phyloP scores from a whole-genome alignment of 92 coral and sea anemone genomes.

The Porites cylindrica region DNA sequence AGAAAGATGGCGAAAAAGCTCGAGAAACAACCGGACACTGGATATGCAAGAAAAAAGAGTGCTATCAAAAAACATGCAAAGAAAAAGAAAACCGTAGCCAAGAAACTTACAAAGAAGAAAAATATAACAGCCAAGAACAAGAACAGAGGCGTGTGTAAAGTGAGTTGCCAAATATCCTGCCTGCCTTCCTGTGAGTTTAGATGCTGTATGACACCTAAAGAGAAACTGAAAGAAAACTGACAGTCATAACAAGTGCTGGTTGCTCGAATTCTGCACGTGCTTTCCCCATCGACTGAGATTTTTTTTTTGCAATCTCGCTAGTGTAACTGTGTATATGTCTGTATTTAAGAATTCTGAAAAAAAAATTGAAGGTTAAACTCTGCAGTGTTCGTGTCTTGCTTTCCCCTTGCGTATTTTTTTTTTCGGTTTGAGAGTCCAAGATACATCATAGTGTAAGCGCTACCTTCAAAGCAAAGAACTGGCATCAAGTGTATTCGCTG shows the following conservation, averaged over 20 bases:
- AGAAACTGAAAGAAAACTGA: not conserved
- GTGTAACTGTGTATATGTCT: too few relatives aligned
- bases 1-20: conserved; percentile 14
- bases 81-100: conserved; percentile 41
- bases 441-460: too few relatives aligned
- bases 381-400: too few relatives aligned
- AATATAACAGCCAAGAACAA: conserved; percentile 50
- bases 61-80: conserved; percentile 30
- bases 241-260: not conserved
- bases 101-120: conserved; percentile 13
- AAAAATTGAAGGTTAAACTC: too few relatives aligned
- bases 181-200: conserved; percentile 91
- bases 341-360: too few relatives aligned
- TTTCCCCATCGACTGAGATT: too few relatives aligned
- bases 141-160: conserved; percentile 68
- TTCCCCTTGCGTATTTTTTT: too few relatives aligned
- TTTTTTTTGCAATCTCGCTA: too few relatives aligned
- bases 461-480: too few relatives aligned
- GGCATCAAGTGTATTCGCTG: too few relatives aligned
- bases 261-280: too few relatives aligned
- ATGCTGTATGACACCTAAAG: conserved; percentile 74
- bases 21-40: conserved; percentile 10
- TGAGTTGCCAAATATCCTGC: conserved; percentile 76
- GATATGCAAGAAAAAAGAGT: conserved; percentile 22
- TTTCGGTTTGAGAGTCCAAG: too few relatives aligned